Evolutionary conservation across 1,140 invertebrate species (phyloP).

Genomic region (Aphaenogaster rudis): DNA sequence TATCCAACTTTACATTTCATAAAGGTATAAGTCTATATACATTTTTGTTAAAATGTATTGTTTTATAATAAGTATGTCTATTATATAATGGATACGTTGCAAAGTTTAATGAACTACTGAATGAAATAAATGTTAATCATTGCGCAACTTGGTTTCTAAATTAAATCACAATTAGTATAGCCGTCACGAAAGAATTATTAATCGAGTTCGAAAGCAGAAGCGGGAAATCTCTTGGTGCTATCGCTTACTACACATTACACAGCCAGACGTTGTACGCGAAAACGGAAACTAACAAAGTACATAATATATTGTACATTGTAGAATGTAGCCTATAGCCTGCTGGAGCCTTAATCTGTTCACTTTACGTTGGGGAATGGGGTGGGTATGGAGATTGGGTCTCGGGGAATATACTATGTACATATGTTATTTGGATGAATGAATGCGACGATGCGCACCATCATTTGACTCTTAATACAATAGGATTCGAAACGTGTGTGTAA

Average conservation of each 20-base stretch:
- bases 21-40: constrained; percentile 78
- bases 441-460: constrained; percentile 83
- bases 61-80: constrained; percentile 79
- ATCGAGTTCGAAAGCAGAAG: constrained; percentile 63
- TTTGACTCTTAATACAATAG: constrained; percentile 81
- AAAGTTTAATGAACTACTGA: constrained; percentile 77
- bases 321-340: constrained; percentile 86
- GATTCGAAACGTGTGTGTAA: constrained; percentile 83
- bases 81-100: constrained; percentile 77
- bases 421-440: constrained; percentile 86
- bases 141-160: constrained; percentile 75
- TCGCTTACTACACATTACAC: constrained; percentile 86
- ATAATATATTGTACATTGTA: constrained; percentile 87
- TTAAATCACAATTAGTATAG: constrained; percentile 66
- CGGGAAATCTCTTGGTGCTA: constrained; percentile 83
- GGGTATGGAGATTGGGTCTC: constrained; percentile 26
- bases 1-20: constrained; percentile 83
- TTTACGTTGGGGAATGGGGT: constrained; percentile 81
- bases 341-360: constrained; percentile 87
- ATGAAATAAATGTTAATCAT: constrained; percentile 80
- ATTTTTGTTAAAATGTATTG: constrained; percentile 80
- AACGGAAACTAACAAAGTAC: constrained; percentile 80
- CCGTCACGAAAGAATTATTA: constrained; percentile 60
- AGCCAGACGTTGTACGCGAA: constrained; percentile 84
- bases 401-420: constrained; percentile 84